Evolutionary conservation across 2,797 vertebrate species (phyloP).

Genomic region (Hephaestus fuliginosus): DNA sequence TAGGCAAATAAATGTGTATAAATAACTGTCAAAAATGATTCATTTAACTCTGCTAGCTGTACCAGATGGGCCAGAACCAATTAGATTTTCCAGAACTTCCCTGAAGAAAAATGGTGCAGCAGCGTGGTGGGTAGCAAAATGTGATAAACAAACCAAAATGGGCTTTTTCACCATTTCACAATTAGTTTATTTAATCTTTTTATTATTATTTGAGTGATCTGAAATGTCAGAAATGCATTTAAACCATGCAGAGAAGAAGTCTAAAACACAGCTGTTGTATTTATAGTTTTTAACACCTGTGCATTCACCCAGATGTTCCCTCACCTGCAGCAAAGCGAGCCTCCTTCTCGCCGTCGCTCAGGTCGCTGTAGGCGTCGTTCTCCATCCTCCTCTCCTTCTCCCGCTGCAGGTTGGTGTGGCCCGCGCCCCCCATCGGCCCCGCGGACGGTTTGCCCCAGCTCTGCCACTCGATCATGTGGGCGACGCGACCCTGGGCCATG

Average conservation of each 20-base stretch:
- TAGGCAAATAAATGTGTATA: no score
- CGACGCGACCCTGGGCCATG: constrained; percentile 96
- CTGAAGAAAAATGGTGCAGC: neutral
- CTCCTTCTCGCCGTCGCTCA: constrained; percentile 98
- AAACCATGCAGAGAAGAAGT: no score
- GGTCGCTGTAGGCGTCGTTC: constrained; percentile 94
- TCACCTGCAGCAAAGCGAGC: constrained; percentile 96
- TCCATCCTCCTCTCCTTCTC: constrained; percentile 86
- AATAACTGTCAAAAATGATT: no score
- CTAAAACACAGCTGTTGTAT: no score
- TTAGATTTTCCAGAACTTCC: neutral
- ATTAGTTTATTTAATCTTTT: no score
- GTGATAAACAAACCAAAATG: no score
- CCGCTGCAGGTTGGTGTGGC: constrained; percentile 86
- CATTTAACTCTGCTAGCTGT: neutral
- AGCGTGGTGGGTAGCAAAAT: neutral
- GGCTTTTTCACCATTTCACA: no score
- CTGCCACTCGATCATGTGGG: constrained; percentile 99
- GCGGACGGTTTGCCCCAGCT: constrained; percentile 93
- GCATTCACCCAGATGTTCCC: neutral
- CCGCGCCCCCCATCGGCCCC: constrained; percentile 86
- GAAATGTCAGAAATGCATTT: no score
- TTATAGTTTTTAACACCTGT: neutral
- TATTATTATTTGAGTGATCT: no score
- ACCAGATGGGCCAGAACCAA: constrained; percentile 19